Percentiles rank a stretch among this genome's conserved stretches.
phyloP scores from a whole-genome alignment of 2,888 invertebrate genomes.

The Leptopilina myrica region DNA sequence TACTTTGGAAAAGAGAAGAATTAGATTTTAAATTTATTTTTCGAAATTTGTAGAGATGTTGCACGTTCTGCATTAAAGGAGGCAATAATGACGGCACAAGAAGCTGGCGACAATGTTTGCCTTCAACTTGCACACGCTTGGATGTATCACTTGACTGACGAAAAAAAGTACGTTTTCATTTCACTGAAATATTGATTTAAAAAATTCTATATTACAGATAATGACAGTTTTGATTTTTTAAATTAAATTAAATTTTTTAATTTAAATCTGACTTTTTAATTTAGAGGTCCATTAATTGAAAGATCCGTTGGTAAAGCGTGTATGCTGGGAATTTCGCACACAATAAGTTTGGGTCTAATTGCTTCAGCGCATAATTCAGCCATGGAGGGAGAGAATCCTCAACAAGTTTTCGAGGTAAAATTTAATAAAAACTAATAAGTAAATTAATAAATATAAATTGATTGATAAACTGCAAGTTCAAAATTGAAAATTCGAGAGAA shows the following conservation, averaged over 20 bases:
- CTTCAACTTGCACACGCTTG: slow-evolving; percentile 91
- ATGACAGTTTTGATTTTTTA: background rate
- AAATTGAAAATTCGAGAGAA: too few relatives aligned
- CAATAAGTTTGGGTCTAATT: slow-evolving; percentile 85
- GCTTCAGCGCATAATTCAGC: slow-evolving; percentile 88
- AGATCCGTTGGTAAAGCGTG: slow-evolving; percentile 84
- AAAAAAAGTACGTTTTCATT: slow-evolving; percentile 70
- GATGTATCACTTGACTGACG: slow-evolving; percentile 82
- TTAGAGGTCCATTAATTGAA: slow-evolving; percentile 81
- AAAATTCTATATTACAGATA: too few relatives aligned
- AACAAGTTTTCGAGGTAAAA: slow-evolving; percentile 82
- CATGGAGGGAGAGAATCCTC: slow-evolving; percentile 82
- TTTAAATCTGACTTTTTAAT: slow-evolving; percentile 66
- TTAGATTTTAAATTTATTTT: slow-evolving; percentile 54
- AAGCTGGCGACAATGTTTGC: slow-evolving; percentile 90
- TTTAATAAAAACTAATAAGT: slow-evolving; percentile 42
- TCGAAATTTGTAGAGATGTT: slow-evolving; percentile 80
- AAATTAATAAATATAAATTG: too few relatives aligned
- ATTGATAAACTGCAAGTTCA: too few relatives aligned
- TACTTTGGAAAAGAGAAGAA: background rate
- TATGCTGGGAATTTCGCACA: slow-evolving; percentile 84
- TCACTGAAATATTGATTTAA: too few relatives aligned
- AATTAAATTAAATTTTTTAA: background rate
- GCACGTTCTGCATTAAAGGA: slow-evolving; percentile 90
- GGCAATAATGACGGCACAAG: slow-evolving; percentile 91